These are phyloP conservation scores for Cephus pulcher DNA, from an alignment of 2,888 invertebrate genomes.

Conservation along the genomic window DNA sequence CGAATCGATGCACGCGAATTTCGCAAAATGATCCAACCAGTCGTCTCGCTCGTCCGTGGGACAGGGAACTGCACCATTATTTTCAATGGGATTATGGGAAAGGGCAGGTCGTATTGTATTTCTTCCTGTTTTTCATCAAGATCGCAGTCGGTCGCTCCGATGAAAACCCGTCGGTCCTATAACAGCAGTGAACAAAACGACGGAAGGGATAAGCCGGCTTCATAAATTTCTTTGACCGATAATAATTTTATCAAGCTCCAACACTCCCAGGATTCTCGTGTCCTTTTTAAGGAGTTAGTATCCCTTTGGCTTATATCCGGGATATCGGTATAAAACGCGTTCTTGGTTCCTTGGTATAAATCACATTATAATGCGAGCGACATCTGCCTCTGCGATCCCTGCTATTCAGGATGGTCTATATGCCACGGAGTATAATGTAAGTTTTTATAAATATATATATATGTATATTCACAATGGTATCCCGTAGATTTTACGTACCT, in stretches of 20 bases:
- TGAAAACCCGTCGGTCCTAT: neutral
- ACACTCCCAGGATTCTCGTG: neutral
- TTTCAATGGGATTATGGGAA: neutral
- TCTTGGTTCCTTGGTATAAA: neutral
- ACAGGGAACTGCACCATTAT: neutral
- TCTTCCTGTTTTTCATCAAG: neutral
- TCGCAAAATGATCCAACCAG: neutral
- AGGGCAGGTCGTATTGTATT: neutral
- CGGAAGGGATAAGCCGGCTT: constrained; percentile 32
- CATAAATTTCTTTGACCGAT: constrained; percentile 35
- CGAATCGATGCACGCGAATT: constrained; percentile 1
- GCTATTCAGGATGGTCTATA: neutral
- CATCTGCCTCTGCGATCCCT: neutral
- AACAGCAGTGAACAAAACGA: neutral
- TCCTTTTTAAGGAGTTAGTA: neutral
- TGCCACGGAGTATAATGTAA: neutral
- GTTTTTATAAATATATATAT: neutral
- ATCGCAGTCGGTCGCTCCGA: neutral
- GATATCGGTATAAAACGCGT: neutral
- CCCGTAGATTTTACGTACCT: neutral
- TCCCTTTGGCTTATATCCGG: neutral
- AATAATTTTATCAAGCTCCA: constrained; percentile 34
- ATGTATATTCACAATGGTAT: neutral
- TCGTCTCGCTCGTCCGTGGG: neutral
- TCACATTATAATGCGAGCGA: neutral